Conservation (phyloP, 2,113 vertebrate species). For the Dryoscopus gambensis region DNA sequence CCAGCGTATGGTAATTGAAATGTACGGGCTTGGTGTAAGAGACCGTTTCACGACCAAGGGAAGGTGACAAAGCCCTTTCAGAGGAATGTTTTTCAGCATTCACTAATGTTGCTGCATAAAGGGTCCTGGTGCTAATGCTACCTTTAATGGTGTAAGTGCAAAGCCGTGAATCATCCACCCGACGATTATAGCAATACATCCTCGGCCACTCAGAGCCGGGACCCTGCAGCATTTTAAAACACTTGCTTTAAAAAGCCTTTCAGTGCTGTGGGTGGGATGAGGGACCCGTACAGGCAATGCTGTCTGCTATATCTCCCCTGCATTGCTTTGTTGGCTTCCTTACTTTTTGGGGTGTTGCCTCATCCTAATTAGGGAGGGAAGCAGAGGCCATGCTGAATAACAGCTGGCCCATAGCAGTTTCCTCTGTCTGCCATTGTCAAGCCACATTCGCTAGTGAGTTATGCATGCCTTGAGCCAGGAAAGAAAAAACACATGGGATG, state of each 20-base stretch:
- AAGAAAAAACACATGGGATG: background rate
- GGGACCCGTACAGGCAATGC: fast-evolving
- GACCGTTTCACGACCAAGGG: slow-evolving; percentile 24
- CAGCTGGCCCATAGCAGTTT: background rate
- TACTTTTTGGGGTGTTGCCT: background rate
- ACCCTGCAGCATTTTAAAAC: background rate
- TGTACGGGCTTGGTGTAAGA: slow-evolving; percentile 34
- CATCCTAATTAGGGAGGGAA: background rate
- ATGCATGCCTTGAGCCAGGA: background rate
- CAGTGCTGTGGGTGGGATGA: background rate
- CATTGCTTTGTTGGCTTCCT: background rate
- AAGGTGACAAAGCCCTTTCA: slow-evolving; percentile 65
- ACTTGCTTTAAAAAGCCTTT: background rate
- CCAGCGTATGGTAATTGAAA: slow-evolving; percentile 50
- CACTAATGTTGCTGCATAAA: slow-evolving; percentile 6
- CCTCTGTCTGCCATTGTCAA: background rate
- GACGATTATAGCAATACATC: background rate
- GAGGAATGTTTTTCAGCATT: slow-evolving; percentile 44
- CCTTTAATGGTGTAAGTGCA: slow-evolving; percentile 32
- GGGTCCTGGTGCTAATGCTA: slow-evolving; percentile 33
- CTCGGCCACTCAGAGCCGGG: background rate
- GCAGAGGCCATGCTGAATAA: background rate
- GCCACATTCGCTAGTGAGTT: background rate
- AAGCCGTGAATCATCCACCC: slow-evolving; percentile 40
- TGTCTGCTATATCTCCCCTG: background rate